Conservation (phyloP, 1,140 invertebrate genomes). For the Euura saliciscinereae region DNA sequence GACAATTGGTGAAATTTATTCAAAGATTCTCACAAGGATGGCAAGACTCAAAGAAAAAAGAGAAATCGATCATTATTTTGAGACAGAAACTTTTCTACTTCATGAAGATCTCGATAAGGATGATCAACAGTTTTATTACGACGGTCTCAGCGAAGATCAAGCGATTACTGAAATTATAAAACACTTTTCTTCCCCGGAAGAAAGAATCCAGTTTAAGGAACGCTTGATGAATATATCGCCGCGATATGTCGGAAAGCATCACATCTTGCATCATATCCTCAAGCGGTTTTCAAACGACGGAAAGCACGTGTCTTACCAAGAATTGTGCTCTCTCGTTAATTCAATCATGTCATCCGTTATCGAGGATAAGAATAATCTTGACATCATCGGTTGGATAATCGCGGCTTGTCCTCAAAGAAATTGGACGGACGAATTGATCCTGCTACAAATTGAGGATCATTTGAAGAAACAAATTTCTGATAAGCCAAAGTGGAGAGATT, state of each 20-base stretch:
- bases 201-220: not conserved
- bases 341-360: slow-evolving; percentile 7
- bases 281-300: not conserved
- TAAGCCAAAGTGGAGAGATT: slow-evolving; percentile 10
- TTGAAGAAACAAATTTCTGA: slow-evolving; percentile 2
- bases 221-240: not conserved
- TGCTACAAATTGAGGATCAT: slow-evolving; percentile 18
- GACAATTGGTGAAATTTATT: not conserved
- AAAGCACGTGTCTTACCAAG: slow-evolving; percentile 2
- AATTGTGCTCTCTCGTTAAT: slow-evolving; percentile 11
- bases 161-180: not conserved
- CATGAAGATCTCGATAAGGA: not conserved
- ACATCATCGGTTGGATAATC: slow-evolving; percentile 19
- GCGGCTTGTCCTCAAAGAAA: slow-evolving; percentile 17
- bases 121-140: not conserved
- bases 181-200: not conserved
- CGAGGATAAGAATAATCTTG: slow-evolving; percentile 3
- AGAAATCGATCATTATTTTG: not conserved
- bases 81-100: not conserved
- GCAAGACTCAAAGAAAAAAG: not conserved
- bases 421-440: slow-evolving; percentile 23
- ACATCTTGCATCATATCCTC: not conserved
- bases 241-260: not conserved
- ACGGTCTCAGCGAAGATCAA: not conserved
- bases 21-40: not conserved